Percentiles rank a stretch among this genome's conserved stretches.
These are phyloP conservation scores for Marcusenius ussheri DNA, from an alignment of 2,113 vertebrate genomes.

Conservation along the genomic window DNA sequence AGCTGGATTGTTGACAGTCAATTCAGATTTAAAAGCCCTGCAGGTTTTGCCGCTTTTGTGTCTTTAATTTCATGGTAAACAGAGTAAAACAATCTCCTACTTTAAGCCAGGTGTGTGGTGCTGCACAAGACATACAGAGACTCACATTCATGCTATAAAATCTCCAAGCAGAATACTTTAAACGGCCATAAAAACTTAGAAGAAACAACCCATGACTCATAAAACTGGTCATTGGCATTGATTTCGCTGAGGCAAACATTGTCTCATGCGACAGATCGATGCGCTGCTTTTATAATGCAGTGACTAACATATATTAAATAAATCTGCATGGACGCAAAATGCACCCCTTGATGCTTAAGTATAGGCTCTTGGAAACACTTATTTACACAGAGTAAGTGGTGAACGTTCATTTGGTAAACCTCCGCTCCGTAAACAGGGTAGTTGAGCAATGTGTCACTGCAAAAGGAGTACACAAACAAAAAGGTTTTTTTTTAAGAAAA, in stretches of 20 bases:
- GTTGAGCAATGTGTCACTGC: neutral
- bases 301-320: neutral
- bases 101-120: neutral
- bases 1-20: neutral
- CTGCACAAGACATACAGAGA: neutral
- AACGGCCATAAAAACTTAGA: neutral
- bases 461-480: neutral
- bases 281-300: neutral
- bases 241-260: neutral
- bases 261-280: neutral
- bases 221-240: neutral
- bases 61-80: neutral
- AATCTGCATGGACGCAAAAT: neutral
- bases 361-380: neutral
- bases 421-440: neutral
- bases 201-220: neutral
- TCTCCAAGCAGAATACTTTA: neutral
- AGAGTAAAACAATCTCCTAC: neutral
- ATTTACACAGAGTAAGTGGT: neutral
- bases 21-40: neutral
- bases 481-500: neutral
- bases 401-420: neutral
- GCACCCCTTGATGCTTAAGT: neutral
- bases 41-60: neutral
- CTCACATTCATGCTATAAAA: neutral